These are phyloP conservation scores for Piaya cayana DNA, from an alignment of 2,113 vertebrate genomes.

Conservation along the genomic window DNA sequence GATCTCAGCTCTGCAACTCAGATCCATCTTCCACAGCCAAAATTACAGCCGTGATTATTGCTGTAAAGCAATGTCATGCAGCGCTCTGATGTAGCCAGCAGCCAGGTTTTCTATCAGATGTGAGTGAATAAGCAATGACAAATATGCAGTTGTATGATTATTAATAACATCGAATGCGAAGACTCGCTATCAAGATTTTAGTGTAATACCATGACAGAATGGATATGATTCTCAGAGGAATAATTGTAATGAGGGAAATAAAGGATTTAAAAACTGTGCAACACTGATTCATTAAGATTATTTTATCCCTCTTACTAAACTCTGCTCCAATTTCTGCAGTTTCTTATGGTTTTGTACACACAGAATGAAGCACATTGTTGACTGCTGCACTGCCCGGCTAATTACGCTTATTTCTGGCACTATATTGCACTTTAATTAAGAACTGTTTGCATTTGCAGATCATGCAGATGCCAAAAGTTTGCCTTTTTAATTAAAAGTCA, in stretches of 20 bases:
- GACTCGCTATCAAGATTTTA: background rate
- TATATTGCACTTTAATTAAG: slow-evolving; percentile 63
- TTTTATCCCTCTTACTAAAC: slow-evolving; percentile 2
- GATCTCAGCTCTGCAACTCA: background rate
- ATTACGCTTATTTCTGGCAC: slow-evolving; percentile 47
- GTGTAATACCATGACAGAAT: background rate
- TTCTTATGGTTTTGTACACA: background rate
- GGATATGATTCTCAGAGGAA: background rate
- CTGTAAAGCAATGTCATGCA: background rate
- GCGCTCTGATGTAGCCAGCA: background rate
- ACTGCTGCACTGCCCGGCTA: background rate
- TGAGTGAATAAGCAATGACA: background rate
- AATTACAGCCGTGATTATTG: background rate
- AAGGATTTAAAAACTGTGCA: background rate
- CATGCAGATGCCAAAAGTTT: slow-evolving; percentile 51
- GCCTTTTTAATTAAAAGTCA: slow-evolving; percentile 71
- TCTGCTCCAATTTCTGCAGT: background rate
- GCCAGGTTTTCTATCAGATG: background rate
- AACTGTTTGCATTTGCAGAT: slow-evolving; percentile 56
- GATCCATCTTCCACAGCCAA: background rate
- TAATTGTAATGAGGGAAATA: background rate
- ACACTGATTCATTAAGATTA: background rate
- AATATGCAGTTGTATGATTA: background rate
- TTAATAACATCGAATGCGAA: background rate
- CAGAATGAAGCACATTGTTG: background rate